phyloP scores from a whole-genome alignment of 2,888 invertebrate genomes.

The Stenodema calcarata region DNA sequence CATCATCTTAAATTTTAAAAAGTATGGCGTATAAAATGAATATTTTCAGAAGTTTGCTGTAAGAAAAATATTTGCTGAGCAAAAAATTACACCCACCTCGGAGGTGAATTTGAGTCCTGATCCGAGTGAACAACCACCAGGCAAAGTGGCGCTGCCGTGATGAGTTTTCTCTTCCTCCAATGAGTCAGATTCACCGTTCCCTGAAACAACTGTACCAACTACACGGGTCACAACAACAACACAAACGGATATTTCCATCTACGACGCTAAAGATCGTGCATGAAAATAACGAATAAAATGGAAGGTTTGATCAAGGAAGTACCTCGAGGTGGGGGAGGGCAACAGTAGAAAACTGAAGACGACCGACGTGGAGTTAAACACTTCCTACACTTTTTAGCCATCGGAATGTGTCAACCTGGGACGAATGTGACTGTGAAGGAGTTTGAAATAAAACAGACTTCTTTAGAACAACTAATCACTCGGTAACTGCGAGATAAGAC shows the following conservation, averaged over 20 bases:
- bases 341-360: constrained; percentile 26
- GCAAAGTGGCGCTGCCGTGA: constrained; percentile 72
- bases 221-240: constrained; percentile 34
- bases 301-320: background rate
- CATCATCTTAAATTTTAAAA: no score
- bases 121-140: constrained; percentile 67
- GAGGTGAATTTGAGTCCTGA: constrained; percentile 60
- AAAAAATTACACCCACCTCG: constrained; percentile 69
- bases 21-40: no score
- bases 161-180: constrained; percentile 62
- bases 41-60: no score
- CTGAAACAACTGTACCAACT: constrained; percentile 58
- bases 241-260: background rate
- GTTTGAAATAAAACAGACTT: background rate
- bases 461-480: background rate
- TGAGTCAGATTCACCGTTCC: constrained; percentile 64
- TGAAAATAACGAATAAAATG: background rate
- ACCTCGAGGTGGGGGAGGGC: constrained; percentile 5
- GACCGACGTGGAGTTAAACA: background rate
- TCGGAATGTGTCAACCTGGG: background rate
- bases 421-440: no score
- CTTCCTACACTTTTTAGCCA: background rate
- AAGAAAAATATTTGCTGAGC: no score
- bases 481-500: background rate
- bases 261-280: background rate